A percentile compares a stretch with the other conserved stretches of the same genome.
These are phyloP conservation scores for Drosophila pectinifera DNA, from an alignment of 1,140 invertebrate genomes.

Conservation along the genomic window DNA sequence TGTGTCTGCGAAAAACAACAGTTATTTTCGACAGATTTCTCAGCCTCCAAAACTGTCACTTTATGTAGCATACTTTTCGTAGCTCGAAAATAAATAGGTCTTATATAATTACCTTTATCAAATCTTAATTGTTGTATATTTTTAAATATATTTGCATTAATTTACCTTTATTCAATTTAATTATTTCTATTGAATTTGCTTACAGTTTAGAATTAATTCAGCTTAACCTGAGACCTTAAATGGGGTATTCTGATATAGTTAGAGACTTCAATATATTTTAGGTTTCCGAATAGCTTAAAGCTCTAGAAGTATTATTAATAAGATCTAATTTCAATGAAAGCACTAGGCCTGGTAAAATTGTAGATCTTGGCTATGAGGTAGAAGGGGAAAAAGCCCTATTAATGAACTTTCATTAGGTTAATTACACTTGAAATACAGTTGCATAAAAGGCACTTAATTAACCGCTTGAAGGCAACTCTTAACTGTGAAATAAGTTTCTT, in stretches of 20 bases:
- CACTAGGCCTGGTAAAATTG: no score
- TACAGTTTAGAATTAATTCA: neutral
- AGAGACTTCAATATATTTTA: neutral
- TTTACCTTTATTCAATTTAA: no score
- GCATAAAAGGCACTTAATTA: neutral
- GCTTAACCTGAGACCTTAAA: neutral
- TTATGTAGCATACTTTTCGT: slow-evolving; percentile 38
- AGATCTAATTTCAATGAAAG: no score
- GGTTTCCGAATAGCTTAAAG: no score
- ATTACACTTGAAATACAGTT: neutral
- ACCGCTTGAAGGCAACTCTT: neutral
- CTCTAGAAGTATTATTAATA: no score
- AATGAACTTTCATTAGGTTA: no score
- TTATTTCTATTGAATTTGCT: neutral
- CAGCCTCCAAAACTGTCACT: neutral
- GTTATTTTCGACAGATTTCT: slow-evolving; percentile 1
- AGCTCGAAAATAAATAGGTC: neutral
- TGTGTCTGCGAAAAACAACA: slow-evolving; percentile 1
- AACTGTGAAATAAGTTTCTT: neutral
- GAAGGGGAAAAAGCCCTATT: no score
- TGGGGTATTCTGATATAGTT: neutral
- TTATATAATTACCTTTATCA: neutral
- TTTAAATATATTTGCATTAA: neutral
- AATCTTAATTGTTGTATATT: neutral
- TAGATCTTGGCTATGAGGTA: no score